Percentiles rank a stretch among this genome's conserved stretches.
Evolutionary conservation across 2,113 vertebrate genomes (phyloP).

Genomic region (Callipepla squamata): DNA sequence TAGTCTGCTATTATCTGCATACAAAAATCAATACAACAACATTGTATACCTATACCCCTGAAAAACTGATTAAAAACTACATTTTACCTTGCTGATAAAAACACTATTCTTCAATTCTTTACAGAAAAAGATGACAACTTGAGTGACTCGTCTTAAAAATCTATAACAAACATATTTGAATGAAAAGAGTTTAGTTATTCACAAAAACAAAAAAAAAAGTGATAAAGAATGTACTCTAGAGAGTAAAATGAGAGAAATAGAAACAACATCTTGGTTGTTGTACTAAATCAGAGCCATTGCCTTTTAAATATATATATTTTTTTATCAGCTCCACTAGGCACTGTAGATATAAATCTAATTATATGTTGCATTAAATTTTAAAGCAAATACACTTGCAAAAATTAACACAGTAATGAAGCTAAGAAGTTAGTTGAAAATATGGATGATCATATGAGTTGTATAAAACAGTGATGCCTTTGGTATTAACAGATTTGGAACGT

Average conservation of each 20-base stretch:
- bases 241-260: not conserved
- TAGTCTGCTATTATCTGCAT: not conserved
- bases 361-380: constrained; percentile 1
- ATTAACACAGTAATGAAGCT: not conserved
- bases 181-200: not conserved
- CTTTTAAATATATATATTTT: not conserved
- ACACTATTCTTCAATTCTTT: not conserved
- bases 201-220: not conserved
- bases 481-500: not conserved
- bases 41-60: not conserved
- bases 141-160: not conserved
- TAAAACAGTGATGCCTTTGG: not conserved
- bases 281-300: not conserved
- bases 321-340: not conserved
- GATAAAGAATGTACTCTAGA: not conserved
- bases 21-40: not conserved
- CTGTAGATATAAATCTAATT: constrained; percentile 21
- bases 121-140: not conserved
- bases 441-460: not conserved
- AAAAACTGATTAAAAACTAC: not conserved
- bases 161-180: not conserved
- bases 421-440: not conserved
- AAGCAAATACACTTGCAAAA: not conserved
- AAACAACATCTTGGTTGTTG: not conserved
- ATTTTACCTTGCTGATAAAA: not conserved